phyloP scores from a whole-genome alignment of 2,113 vertebrate species.

The Aramus guarauna region DNA sequence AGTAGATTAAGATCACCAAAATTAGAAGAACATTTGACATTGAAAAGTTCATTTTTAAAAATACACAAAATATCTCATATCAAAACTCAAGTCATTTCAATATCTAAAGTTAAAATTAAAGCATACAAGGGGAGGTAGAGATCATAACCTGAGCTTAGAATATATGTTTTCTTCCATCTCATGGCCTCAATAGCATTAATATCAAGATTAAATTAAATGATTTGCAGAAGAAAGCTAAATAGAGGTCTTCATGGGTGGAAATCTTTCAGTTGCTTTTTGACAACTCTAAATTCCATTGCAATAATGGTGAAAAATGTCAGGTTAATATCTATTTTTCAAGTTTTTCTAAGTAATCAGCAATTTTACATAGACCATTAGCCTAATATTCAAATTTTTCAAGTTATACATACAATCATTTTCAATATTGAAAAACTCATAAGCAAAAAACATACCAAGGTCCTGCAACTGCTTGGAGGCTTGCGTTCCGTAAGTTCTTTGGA shows the following conservation, averaged over 20 bases:
- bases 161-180: neutral
- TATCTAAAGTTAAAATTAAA: neutral
- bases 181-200: neutral
- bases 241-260: neutral
- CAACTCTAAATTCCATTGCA: neutral
- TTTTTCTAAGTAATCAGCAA: neutral
- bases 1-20: neutral
- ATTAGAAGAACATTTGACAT: neutral
- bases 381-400: neutral
- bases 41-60: neutral
- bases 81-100: neutral
- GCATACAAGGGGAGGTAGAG: neutral
- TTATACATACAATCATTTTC: neutral
- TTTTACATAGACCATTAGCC: neutral
- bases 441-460: constrained; percentile 66
- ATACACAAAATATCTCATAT: neutral
- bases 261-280: neutral
- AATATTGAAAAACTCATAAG: neutral
- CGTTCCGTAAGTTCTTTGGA: constrained; percentile 69
- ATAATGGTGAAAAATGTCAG: neutral
- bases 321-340: neutral
- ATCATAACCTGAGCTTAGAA: neutral
- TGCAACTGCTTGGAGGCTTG: constrained; percentile 56
- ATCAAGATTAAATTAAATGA: neutral
- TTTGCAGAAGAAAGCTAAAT: neutral